Percentiles rank a stretch among this genome's conserved stretches.
phyloP scores from a whole-genome alignment of 2,113 vertebrate genomes.

The Podarcis cretensis region DNA sequence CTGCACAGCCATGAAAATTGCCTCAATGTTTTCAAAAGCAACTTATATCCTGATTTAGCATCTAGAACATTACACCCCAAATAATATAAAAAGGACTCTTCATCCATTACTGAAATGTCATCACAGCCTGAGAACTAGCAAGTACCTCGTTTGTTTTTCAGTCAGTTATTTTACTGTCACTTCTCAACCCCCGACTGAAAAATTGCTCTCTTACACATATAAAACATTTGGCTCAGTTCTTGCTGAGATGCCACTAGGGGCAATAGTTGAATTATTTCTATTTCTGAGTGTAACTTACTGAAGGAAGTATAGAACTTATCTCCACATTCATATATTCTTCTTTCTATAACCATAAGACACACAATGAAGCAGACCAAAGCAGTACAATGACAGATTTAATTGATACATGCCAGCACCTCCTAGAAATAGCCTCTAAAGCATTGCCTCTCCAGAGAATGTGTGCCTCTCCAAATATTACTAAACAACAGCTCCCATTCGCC shows the following conservation, averaged over 20 bases:
- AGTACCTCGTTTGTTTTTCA: background rate
- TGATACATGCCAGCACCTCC: rapidly evolving
- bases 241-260: background rate
- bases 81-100: background rate
- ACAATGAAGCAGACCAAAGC: background rate
- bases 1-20: background rate
- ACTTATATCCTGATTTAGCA: background rate
- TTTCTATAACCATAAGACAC: background rate
- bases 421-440: background rate
- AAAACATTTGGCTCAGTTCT: background rate
- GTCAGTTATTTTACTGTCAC: background rate
- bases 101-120: conserved; percentile 21
- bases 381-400: background rate
- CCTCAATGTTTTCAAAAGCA: background rate
- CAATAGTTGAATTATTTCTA: background rate
- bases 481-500: too few species aligned
- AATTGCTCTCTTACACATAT: conserved; percentile 6
- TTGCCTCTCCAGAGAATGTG: too few species aligned
- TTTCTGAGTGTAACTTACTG: background rate
- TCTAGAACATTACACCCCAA: background rate
- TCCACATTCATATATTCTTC: background rate
- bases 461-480: too few species aligned
- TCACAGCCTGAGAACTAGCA: background rate
- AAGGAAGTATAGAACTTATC: background rate
- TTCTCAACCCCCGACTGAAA: conserved; percentile 1